These are phyloP conservation scores for Micromys minutus DNA, from an alignment of 2,113 vertebrate species.

Conservation along the genomic window DNA sequence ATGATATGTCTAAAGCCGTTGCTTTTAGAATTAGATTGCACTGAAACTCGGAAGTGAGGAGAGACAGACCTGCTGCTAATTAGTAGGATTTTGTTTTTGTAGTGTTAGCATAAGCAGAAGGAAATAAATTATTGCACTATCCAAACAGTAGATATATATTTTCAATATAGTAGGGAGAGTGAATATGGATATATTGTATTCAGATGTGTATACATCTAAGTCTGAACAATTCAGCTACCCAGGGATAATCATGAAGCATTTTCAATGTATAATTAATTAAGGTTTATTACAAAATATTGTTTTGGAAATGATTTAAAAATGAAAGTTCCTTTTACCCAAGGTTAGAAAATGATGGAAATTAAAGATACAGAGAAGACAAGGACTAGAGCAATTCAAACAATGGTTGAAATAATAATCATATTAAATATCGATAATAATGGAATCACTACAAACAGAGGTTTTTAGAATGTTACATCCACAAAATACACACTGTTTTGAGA, in stretches of 20 bases:
- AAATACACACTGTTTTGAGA: not conserved
- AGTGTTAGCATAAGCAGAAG: not conserved
- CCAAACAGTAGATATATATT: not conserved
- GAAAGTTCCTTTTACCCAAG: not conserved
- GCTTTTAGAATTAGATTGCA: not conserved
- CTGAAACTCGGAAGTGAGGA: not conserved
- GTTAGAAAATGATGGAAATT: not conserved
- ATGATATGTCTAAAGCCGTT: not conserved
- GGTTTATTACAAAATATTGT: conserved; percentile 16
- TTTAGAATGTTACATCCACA: not conserved
- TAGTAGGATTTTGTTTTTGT: not conserved
- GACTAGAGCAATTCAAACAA: not conserved
- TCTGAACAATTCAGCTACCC: not conserved
- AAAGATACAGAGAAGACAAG: not conserved
- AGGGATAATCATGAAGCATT: not conserved
- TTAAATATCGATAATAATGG: not conserved
- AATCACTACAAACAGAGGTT: not conserved
- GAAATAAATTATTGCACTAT: not conserved
- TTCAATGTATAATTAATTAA: not conserved
- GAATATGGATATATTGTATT: not conserved
- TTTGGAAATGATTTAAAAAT: conserved; percentile 27
- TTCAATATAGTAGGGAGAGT: not conserved
- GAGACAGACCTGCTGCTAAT: not conserved
- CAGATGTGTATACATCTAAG: not conserved
- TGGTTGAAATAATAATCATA: not conserved